A percentile compares a stretch with the other conserved stretches of the same genome.
Evolutionary conservation across 2,888 invertebrate species (phyloP).

Genomic region (Brachyopa scutellaris): DNA sequence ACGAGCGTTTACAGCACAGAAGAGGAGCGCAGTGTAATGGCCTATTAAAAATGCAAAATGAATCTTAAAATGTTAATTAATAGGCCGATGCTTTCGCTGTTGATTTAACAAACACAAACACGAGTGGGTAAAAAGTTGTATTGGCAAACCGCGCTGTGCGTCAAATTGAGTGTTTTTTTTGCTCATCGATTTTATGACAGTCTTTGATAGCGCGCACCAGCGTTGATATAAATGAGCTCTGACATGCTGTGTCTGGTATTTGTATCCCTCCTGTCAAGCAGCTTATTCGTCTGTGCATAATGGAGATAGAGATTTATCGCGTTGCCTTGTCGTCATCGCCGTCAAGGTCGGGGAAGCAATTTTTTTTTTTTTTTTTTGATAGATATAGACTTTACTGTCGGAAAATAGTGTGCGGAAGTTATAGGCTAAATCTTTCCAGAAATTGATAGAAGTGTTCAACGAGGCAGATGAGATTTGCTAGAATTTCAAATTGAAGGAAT

Average conservation of each 20-base stretch:
- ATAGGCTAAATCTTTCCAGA: neutral
- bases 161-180: neutral
- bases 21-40: neutral
- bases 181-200: slow-evolving; percentile 18
- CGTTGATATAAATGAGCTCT: slow-evolving; percentile 5
- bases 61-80: slow-evolving; percentile 50
- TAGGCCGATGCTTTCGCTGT: slow-evolving; percentile 23
- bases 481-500: too few relatives aligned
- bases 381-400: neutral
- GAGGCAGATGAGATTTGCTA: neutral
- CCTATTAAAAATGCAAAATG: slow-evolving; percentile 40
- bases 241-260: slow-evolving; percentile 7
- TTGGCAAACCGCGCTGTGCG: neutral
- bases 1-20: too few relatives aligned
- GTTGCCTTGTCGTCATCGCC: neutral
- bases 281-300: slow-evolving; percentile 8
- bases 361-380: neutral
- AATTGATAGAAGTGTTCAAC: neutral
- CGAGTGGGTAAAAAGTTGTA: neutral
- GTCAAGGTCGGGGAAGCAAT: neutral
- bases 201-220: neutral
- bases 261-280: neutral
- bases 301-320: slow-evolving; percentile 10
- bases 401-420: neutral
- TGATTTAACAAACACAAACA: slow-evolving; percentile 17